Evolutionary conservation across 2,113 vertebrate genomes (phyloP).

Genomic region (Sterrhoptilus dennistouni): DNA sequence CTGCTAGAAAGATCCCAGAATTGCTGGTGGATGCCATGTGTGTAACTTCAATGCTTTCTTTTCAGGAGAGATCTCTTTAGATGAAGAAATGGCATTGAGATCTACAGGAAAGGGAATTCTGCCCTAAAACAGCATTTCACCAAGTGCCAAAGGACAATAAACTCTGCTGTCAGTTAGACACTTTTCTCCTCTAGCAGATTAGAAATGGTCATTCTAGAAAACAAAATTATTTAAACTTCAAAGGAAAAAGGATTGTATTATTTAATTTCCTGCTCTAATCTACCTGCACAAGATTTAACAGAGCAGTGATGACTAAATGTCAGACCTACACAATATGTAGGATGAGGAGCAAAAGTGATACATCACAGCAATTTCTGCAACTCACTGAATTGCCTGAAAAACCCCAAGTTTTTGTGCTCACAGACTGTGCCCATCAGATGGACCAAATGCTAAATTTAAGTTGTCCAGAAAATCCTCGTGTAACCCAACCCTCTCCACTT

Average conservation of each 20-base stretch:
- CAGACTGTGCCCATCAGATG: background rate
- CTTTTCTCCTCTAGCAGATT: background rate
- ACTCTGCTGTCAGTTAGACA: background rate
- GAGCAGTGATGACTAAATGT: background rate
- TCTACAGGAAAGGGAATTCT: background rate
- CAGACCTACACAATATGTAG: background rate
- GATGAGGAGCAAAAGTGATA: background rate
- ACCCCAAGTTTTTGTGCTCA: background rate
- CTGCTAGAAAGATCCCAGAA: background rate
- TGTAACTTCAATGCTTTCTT: background rate
- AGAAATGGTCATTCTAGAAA: background rate
- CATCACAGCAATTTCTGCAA: background rate
- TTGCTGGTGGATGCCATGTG: background rate
- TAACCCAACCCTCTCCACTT: constrained; percentile 10
- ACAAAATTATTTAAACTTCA: background rate
- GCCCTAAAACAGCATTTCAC: background rate
- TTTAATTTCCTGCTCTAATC: background rate
- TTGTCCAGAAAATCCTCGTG: background rate
- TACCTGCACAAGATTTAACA: background rate
- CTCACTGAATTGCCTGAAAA: background rate
- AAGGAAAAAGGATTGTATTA: background rate
- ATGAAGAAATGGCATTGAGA: background rate
- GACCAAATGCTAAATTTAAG: background rate
- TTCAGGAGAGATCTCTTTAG: background rate
- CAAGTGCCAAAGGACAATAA: background rate